Evolutionary conservation across 1,140 invertebrate species (phyloP), one percentile per base, ranked within the genome.

Genomic region (Habropoda laboriosa): DNA sequence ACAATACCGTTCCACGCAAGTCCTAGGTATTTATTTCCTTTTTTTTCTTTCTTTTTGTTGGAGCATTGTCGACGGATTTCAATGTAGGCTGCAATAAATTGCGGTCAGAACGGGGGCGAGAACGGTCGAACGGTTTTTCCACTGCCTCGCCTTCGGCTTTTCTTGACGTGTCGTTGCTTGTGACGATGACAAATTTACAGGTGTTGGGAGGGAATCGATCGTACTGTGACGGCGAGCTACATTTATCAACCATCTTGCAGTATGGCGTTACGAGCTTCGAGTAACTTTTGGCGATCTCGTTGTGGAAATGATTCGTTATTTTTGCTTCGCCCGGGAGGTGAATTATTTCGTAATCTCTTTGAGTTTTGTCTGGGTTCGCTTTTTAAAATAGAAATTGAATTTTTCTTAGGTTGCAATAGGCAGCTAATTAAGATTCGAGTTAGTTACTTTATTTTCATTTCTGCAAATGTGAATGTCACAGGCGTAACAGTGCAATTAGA

Each of bases 111-210:
- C 12, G 7, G 3, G 10, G 4, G 24, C 8, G 30, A 47, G 27
- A 47, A 24, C 4, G 32, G 3, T 32, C 21, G 64, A 16, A 16
- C n/a, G 24, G n/a, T 40, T 35, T 45, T 32, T 58, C 10, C 18
- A 30, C 8, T 61, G 1, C 21, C 60, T 0, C 6, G 40, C 16
- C 63, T n/a, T 42, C 13, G 32, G 27, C 42, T 47, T 68, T 58
- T 16, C 53, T 77, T 47, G 1, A 4, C 35, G 2, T 42, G 55
- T 60, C 55, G n/a, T 3, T 64, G 35, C 45, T 16, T 2, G 10
- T 42, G 47, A 74, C 72, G 47, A 51, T 64, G 60, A 74, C 35
- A 64, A 74, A 74, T 74, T 63, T 30, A n/a, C 60, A 53, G 58
- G 24, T 53, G 35, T 64, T 47, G 58, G 24, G 4, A 30, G 57